Conservation (phyloP, 2,113 vertebrate species). For the Thalassoma bifasciatum region DNA sequence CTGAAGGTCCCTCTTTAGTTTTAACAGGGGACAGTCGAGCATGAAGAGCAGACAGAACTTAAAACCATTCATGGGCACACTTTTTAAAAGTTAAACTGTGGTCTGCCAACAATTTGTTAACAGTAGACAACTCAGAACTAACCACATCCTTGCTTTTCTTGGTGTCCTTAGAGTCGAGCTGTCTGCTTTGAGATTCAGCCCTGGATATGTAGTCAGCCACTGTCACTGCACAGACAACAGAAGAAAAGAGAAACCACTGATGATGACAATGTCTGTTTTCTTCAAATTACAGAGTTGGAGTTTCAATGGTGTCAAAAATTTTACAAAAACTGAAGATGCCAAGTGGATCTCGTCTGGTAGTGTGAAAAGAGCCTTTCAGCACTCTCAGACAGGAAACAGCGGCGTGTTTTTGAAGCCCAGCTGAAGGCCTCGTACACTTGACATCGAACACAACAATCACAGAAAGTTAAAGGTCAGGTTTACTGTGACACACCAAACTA, state of each 20-base stretch:
- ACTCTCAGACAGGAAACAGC: background rate
- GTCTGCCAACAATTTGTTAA: background rate
- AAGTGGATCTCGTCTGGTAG: background rate
- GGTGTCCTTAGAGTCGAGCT: constrained; percentile 88
- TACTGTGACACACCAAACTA: constrained; percentile 9
- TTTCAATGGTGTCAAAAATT: background rate
- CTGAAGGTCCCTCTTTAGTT: background rate
- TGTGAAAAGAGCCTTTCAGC: background rate
- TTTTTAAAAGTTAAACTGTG: background rate
- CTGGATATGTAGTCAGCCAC: constrained; percentile 99
- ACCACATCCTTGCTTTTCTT: constrained; percentile 1
- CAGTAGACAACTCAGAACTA: background rate
- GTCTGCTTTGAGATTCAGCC: constrained; percentile 98
- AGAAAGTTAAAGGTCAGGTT: constrained; percentile 1
- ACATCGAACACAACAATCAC: background rate
- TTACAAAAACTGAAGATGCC: background rate
- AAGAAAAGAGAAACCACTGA: background rate
- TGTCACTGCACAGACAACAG: constrained; percentile 86
- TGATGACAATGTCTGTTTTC: background rate
- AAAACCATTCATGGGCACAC: background rate
- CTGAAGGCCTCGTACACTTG: background rate
- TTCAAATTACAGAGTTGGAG: background rate
- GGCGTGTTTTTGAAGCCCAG: background rate
- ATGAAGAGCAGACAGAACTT: background rate
- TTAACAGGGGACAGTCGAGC: background rate